phyloP scores from a whole-genome alignment of 1,140 invertebrate species.

The Metopolophium dirhodum region DNA sequence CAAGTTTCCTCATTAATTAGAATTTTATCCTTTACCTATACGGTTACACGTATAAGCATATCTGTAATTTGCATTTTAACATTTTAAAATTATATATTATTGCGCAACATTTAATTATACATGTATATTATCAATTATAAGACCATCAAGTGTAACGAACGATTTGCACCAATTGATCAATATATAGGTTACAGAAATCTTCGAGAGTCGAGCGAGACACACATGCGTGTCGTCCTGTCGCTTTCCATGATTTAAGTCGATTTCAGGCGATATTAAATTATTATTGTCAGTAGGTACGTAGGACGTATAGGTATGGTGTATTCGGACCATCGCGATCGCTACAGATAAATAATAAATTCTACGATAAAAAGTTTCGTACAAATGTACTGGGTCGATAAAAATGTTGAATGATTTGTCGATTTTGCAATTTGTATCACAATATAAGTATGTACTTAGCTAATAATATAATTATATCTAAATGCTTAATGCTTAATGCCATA shows the following conservation, averaged over 20 bases:
- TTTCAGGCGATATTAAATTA: too few species aligned
- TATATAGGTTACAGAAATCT: background rate
- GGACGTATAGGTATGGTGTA: too few species aligned
- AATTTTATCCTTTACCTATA: background rate
- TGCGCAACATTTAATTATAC: background rate
- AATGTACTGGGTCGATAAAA: too few species aligned
- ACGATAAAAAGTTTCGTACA: too few species aligned
- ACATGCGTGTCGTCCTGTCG: background rate
- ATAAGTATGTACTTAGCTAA: too few species aligned
- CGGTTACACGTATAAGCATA: background rate
- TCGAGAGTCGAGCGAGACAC: background rate
- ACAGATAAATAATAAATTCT: too few species aligned
- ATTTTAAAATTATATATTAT: background rate
- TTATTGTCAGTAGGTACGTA: too few species aligned
- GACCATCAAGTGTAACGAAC: background rate
- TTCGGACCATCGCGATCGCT: too few species aligned
- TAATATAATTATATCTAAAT: too few species aligned
- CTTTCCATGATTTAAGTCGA: background rate
- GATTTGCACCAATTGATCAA: background rate
- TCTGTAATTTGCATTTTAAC: background rate
- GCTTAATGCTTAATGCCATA: too few species aligned
- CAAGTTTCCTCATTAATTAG: background rate
- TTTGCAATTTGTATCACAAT: too few species aligned
- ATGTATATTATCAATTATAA: background rate
- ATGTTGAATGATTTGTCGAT: too few species aligned